Base-by-base conservation (phyloP, 2,888 invertebrate species). In the Sinodicranocentrus sp. region DNA sequence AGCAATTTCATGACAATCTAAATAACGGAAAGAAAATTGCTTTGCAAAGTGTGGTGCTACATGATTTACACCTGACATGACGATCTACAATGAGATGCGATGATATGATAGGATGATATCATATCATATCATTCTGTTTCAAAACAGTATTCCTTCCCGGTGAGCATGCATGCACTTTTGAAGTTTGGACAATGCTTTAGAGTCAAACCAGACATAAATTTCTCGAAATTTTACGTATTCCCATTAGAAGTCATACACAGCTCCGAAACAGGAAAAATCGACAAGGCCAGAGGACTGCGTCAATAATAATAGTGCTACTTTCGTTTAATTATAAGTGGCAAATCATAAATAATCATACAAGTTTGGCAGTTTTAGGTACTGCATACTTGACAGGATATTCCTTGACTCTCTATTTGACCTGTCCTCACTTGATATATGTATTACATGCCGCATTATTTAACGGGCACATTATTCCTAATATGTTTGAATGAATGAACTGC, bases 361-460 rank as follows among this genome's bases (percentile, higher is more conserved):
- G 25, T 23, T 57, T 57, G 6, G 25, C 1, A 33, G 33, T 57
- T 33, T 57, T 57, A 57, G 25, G 33, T 25, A 72, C 57, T n/a
- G n/a, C n/a, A 59, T 59, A 59, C 28, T 43, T 48, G 59, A 61
- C 57, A 57, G 5, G 57, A 13, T 6, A 13, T 57, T 23, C 23
- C 25, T 72, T 25, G 26, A 57, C 57, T 72, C 28, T 25, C 43
- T 28, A 65, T 68, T 68, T 68, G 48, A 48, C 39, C 68, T 68
- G 68, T 68, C 68, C 68, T 44, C 68, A 68, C 68, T 48, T 68
- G 68, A 68, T 68, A 68, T 68, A 48, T 68, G 48, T 48, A 68
- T 68, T 23, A 23, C 19, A 15, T 44, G 68, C 48, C 19, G 43
- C 65, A 65, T 43, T 43, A 65, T 57, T 57, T 57, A 25, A 57